Evolutionary conservation across 2,888 invertebrate genomes (phyloP).

Genomic region (Orgyia antiqua): DNA sequence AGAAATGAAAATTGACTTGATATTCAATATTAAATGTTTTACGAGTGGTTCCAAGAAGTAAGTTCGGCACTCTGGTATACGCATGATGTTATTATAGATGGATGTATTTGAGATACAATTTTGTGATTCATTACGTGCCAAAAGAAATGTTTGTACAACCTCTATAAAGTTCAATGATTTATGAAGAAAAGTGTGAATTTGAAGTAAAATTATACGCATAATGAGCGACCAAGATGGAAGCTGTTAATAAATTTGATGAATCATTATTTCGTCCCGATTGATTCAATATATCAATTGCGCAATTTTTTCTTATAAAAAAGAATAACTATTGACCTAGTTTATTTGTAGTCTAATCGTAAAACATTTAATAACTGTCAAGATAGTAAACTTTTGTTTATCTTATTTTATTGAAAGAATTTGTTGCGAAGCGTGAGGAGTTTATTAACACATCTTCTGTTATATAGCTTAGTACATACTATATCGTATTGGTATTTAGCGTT

Average conservation of each 20-base stretch:
- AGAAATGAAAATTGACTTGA: no score
- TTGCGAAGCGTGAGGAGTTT: no score
- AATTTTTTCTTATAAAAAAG: slow-evolving; percentile 14
- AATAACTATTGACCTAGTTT: slow-evolving; percentile 18
- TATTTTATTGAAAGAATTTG: slow-evolving; percentile 6
- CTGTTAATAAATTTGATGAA: slow-evolving; percentile 37
- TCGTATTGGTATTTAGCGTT: no score
- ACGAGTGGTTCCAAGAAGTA: no score
- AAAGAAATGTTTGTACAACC: slow-evolving; percentile 37
- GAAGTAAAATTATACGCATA: slow-evolving; percentile 10
- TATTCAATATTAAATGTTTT: no score
- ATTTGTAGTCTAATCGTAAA: slow-evolving; percentile 20
- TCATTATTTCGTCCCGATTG: slow-evolving; percentile 31
- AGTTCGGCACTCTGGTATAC: no score
- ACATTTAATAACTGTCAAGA: slow-evolving; percentile 14
- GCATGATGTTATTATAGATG: slow-evolving; percentile 17
- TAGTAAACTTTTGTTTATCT: slow-evolving; percentile 12
- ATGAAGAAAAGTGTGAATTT: slow-evolving; percentile 29
- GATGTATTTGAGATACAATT: slow-evolving; percentile 17
- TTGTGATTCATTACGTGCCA: slow-evolving; percentile 34
- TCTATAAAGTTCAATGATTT: slow-evolving; percentile 41
- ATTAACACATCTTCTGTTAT: no score
- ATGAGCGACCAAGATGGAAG: slow-evolving; percentile 31
- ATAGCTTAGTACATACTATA: no score
- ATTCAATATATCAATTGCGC: slow-evolving; percentile 32